Base-by-base conservation (phyloP, 1,140 invertebrate species). In the Magallana ariakensis region DNA sequence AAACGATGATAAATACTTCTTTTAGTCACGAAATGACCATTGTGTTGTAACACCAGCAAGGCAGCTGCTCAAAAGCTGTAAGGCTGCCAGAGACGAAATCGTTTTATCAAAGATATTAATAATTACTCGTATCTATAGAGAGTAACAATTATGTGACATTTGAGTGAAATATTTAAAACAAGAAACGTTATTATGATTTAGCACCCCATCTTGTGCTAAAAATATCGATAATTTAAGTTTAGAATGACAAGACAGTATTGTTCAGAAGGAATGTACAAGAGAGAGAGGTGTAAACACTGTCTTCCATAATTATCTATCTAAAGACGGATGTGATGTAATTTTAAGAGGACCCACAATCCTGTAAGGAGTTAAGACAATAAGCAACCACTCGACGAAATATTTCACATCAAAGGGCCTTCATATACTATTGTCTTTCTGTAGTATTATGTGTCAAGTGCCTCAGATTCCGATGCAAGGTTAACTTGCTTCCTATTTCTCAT, bases 361-460 rank as follows among this genome's bases (percentile, higher is more conserved):
- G 66, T 75, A 75, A 13, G 22, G 66, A 75, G 66, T 7, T 75
- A 75, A 75, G 66, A 75, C 66, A 26, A 13, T 19, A 26, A 26
- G 22, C 22, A 75, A 75, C 66, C 66, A 75, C 66, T 75, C 22
- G 66, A 75, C 66, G 22, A 75, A 75, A 13, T 75, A 75, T 75
- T 75, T 75, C 66, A 75, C 66, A 75, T 75, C 66, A 75, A 75
- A 75, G 66, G 33, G 9, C 22, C 9, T 7, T 46, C 66, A 19
- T 26, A 75, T 75, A 75, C 13, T 26, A 75, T 75, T 75, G 66
- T 75, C 66, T 75, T 26, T 33, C 66, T 33, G 22, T 22, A 26
- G 66, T 46, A 75, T 75, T 75, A 26, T 75, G 66, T 75, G 66
- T 75, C 66, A 75, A 75, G 66, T 75, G 66, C 66, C 33, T 75